Evolutionary conservation across 2,113 vertebrate genomes (phyloP).

Genomic region (Motacilla tschutschensis): DNA sequence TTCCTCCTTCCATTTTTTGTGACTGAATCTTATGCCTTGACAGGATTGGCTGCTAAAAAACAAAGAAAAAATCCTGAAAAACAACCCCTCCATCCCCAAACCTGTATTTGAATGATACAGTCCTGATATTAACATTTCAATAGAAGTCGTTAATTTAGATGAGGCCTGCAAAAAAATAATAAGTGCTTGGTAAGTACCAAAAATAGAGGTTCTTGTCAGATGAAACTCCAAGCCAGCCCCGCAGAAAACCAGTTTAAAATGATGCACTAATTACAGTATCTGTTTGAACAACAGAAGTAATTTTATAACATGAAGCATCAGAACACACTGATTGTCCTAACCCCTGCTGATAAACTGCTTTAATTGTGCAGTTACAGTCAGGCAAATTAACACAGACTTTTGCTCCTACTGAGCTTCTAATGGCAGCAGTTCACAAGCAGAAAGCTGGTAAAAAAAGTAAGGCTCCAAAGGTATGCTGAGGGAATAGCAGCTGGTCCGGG

Average conservation of each 20-base stretch:
- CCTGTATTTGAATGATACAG: not conserved
- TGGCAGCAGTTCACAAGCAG: conserved; percentile 42
- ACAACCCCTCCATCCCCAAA: fast-evolving
- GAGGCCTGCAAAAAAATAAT: not conserved
- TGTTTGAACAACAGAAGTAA: conserved; percentile 73
- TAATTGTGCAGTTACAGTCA: conserved; percentile 67
- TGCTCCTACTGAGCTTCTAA: conserved; percentile 60
- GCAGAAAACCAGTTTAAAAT: conserved; percentile 50
- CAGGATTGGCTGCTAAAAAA: not conserved
- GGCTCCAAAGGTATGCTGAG: not conserved
- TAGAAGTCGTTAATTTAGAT: not conserved
- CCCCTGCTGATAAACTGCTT: conserved; percentile 65
- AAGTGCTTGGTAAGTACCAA: not conserved
- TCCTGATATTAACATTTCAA: not conserved
- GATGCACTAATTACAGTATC: conserved; percentile 67
- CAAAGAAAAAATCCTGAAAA: not conserved
- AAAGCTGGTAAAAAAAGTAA: not conserved
- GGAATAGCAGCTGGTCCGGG: not conserved
- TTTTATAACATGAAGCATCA: conserved; percentile 59
- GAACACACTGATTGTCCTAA: conserved; percentile 64
- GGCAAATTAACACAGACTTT: conserved; percentile 63
- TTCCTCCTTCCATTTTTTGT: not conserved
- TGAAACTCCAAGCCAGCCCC: not conserved
- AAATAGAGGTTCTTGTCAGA: not conserved
- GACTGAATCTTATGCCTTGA: not conserved